phyloP scores from a whole-genome alignment of 2,113 vertebrate species.

The Charadrius vociferus region DNA sequence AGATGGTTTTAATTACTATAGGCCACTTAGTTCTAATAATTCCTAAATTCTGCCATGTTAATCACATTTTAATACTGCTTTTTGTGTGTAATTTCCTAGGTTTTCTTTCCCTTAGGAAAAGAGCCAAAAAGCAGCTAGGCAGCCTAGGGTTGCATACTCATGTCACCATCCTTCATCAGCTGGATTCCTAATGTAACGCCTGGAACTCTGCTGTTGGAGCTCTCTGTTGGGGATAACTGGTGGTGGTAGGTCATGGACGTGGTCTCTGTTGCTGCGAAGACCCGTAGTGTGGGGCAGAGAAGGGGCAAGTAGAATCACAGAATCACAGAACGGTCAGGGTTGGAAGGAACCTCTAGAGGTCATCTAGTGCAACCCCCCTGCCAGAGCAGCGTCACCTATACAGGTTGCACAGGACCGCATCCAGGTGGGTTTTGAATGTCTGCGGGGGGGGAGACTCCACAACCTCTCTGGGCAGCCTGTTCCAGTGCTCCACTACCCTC shows the following conservation, averaged over 20 bases:
- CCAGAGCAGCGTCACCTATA: no score
- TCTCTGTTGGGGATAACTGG: not conserved
- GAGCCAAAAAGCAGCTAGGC: not conserved
- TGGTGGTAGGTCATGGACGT: not conserved
- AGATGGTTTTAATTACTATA: not conserved
- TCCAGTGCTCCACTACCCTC: no score
- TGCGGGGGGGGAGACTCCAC: no score
- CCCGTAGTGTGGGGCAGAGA: not conserved
- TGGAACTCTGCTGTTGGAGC: not conserved
- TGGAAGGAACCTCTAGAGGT: no score
- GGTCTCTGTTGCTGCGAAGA: not conserved
- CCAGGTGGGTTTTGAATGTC: no score
- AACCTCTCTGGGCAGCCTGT: no score
- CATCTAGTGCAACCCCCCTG: no score
- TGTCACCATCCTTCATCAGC: not conserved
- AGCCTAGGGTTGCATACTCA: accelerated
- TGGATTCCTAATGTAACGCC: accelerated
- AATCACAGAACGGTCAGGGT: no score
- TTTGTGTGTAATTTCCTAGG: not conserved
- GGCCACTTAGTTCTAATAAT: not conserved
- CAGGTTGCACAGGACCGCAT: no score
- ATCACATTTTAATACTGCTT: not conserved
- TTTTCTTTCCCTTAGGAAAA: not conserved
- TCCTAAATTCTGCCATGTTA: not conserved
- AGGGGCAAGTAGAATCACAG: no score